phyloP scores from a whole-genome alignment of 2,888 invertebrate genomes.

The Tuta absoluta region DNA sequence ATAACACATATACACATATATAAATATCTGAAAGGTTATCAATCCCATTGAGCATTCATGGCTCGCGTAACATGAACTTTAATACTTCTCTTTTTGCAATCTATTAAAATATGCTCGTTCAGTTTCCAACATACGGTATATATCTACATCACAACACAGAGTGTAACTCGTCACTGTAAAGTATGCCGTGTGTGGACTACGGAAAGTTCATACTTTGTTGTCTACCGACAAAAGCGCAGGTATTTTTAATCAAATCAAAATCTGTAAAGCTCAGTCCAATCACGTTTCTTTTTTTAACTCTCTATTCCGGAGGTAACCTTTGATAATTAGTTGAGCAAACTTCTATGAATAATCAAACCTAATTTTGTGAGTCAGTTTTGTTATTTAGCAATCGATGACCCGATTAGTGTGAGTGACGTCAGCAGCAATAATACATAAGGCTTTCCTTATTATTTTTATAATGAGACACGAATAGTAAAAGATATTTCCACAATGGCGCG shows the following conservation, averaged over 20 bases:
- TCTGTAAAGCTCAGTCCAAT: not conserved
- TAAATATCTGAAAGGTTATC: too few species aligned
- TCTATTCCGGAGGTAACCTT: conserved; percentile 7
- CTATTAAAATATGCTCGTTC: not conserved
- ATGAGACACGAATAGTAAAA: too few species aligned
- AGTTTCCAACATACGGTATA: not conserved
- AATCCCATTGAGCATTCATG: too few species aligned
- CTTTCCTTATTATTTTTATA: too few species aligned
- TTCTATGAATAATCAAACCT: not conserved
- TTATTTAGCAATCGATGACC: too few species aligned
- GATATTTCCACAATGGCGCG: too few species aligned
- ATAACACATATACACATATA: too few species aligned
- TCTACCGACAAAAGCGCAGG: not conserved
- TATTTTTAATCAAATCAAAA: conserved; percentile 19
- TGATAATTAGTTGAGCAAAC: not conserved
- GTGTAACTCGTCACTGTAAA: not conserved
- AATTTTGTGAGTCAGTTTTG: too few species aligned
- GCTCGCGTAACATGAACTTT: too few species aligned
- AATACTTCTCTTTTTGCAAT: not conserved
- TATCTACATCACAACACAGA: not conserved
- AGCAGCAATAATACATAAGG: too few species aligned
- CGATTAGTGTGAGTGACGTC: too few species aligned
- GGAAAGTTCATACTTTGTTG: not conserved
- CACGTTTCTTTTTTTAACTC: not conserved
- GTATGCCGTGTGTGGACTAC: not conserved